These are phyloP conservation scores for Tenualosa thibaudeaui DNA, from an alignment of 2,797 vertebrate genomes.

Conservation along the genomic window DNA sequence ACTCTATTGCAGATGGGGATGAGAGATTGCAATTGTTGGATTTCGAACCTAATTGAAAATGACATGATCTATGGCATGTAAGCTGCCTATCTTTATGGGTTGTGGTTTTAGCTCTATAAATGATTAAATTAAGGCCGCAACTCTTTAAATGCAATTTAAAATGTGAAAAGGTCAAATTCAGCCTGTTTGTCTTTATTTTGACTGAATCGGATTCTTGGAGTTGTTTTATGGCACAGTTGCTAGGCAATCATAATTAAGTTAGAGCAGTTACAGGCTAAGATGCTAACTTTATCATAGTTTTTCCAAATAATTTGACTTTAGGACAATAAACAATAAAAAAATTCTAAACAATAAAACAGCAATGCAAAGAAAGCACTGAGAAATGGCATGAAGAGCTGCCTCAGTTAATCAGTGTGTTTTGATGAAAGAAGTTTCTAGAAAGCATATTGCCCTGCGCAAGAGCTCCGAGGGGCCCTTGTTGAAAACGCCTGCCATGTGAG, in stretches of 20 bases:
- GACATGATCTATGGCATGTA: not conserved
- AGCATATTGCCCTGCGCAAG: not conserved
- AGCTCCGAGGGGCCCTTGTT: not conserved
- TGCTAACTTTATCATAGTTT: not conserved
- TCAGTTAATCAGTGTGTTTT: not conserved
- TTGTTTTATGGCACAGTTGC: not conserved
- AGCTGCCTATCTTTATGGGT: not conserved
- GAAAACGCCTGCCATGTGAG: conserved; percentile 4
- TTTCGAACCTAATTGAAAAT: not conserved
- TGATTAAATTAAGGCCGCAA: not conserved
- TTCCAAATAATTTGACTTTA: not conserved
- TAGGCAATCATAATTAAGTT: no score
- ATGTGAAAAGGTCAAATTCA: not conserved
- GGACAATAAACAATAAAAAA: not conserved
- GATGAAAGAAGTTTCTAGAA: not conserved
- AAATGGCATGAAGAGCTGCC: not conserved
- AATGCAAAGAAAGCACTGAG: not conserved
- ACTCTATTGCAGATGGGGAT: not conserved
- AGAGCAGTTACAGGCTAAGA: not conserved
- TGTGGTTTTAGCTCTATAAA: not conserved
- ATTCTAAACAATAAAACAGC: not conserved
- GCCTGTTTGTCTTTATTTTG: not conserved
- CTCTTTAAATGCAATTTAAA: not conserved
- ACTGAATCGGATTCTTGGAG: not conserved
- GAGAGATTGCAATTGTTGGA: not conserved